Conservation (phyloP, 2,888 invertebrate species). For the Mayetiola destructor region DNA sequence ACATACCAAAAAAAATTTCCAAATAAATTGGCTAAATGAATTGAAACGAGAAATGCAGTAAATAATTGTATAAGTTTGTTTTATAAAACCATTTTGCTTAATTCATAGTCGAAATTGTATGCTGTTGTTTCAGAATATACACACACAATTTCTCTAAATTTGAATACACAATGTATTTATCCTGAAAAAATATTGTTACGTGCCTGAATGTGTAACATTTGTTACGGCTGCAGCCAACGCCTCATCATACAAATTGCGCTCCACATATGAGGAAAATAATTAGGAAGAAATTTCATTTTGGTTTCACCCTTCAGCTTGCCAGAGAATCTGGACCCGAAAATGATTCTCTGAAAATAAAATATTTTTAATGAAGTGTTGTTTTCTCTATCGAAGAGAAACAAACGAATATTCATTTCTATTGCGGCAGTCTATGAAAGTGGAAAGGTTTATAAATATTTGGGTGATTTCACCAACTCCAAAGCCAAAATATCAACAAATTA, state of each 20-base stretch:
- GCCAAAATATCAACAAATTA: neutral
- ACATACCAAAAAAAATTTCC: no score
- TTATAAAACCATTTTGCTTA: no score
- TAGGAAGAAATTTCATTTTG: conserved; percentile 3
- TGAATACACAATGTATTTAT: neutral
- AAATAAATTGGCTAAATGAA: conserved; percentile 11
- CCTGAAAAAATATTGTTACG: neutral
- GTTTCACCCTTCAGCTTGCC: no score
- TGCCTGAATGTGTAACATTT: neutral
- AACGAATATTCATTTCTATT: no score
- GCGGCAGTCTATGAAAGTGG: conserved; percentile 1
- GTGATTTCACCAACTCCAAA: neutral
- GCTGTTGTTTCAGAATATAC: neutral
- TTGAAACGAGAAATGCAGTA: neutral
- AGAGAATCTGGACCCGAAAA: no score
- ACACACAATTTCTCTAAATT: no score
- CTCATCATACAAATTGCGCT: neutral
- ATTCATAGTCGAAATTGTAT: neutral
- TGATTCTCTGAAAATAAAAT: no score
- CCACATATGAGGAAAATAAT: conserved; percentile 8
- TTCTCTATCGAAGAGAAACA: neutral
- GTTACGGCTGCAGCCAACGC: neutral
- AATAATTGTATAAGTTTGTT: no score
- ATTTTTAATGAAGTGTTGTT: no score
- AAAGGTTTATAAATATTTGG: neutral